Evolutionary conservation across 2,888 invertebrate species (phyloP).

Genomic region (Chloroclysta siterata): DNA sequence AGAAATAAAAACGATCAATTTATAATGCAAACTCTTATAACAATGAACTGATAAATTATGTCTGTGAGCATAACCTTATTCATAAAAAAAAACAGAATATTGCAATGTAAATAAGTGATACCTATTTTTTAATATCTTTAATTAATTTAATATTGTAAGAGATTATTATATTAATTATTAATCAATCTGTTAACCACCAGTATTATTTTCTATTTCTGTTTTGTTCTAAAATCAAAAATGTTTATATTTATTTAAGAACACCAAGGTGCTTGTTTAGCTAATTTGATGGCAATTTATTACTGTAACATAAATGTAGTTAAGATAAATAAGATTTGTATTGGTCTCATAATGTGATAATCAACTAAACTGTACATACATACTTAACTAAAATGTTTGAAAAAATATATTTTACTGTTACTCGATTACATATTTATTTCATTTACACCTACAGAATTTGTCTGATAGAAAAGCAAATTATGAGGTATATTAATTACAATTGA

Average conservation of each 20-base stretch:
- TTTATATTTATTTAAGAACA: neutral
- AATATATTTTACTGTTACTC: constrained; percentile 21
- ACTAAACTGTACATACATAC: constrained; percentile 34
- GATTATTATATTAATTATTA: too few species aligned
- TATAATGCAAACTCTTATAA: neutral
- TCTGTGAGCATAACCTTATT: neutral
- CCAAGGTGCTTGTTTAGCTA: neutral
- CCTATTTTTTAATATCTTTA: neutral
- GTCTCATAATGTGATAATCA: constrained; percentile 76
- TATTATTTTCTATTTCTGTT: constrained; percentile 9
- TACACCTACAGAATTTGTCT: too few species aligned
- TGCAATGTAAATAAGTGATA: neutral
- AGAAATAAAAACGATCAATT: neutral
- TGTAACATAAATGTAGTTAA: constrained; percentile 1
- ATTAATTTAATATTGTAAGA: too few species aligned
- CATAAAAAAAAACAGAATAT: neutral
- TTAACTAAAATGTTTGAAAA: constrained; percentile 20
- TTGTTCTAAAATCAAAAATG: constrained; percentile 5
- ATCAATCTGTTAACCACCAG: neutral
- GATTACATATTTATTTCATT: too few species aligned
- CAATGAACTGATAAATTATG: neutral
- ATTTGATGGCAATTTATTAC: too few species aligned
- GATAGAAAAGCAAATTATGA: too few species aligned
- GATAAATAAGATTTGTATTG: constrained; percentile 57
- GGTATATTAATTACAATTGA: neutral